Evolutionary conservation across 2,113 vertebrate genomes (phyloP).

Genomic region (Cryptoleucopteryx plumbea): DNA sequence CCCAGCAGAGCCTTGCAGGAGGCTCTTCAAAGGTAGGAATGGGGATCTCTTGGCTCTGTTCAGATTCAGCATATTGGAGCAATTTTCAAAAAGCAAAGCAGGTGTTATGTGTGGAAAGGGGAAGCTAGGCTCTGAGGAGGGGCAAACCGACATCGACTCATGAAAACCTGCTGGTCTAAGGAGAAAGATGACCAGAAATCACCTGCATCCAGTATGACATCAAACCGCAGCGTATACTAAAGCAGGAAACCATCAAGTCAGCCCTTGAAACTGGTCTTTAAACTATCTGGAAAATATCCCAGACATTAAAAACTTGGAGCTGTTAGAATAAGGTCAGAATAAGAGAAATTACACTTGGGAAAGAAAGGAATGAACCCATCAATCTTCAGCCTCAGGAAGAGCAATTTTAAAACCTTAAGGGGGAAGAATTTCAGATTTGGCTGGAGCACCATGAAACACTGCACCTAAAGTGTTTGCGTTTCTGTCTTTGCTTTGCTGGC

Average conservation of each 20-base stretch:
- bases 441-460: not conserved
- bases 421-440: not conserved
- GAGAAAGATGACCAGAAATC: not conserved
- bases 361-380: not conserved
- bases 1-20: not conserved
- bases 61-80: not conserved
- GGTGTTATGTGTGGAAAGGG: not conserved
- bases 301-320: not conserved
- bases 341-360: not conserved
- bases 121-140: not conserved
- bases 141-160: accelerated
- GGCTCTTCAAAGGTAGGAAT: not conserved
- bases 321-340: not conserved
- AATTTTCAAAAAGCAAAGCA: not conserved
- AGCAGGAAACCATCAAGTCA: not conserved
- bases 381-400: not conserved
- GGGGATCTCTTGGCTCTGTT: not conserved
- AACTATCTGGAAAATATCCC: slow-evolving; percentile 1
- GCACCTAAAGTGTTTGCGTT: not conserved
- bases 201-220: not conserved
- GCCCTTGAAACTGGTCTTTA: not conserved
- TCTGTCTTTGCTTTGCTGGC: not conserved
- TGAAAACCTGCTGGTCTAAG: not conserved
- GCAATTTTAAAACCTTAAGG: not conserved
- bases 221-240: not conserved